Evolutionary conservation across 2,797 vertebrate species (phyloP).

Genomic region (Phalanger gymnotis): DNA sequence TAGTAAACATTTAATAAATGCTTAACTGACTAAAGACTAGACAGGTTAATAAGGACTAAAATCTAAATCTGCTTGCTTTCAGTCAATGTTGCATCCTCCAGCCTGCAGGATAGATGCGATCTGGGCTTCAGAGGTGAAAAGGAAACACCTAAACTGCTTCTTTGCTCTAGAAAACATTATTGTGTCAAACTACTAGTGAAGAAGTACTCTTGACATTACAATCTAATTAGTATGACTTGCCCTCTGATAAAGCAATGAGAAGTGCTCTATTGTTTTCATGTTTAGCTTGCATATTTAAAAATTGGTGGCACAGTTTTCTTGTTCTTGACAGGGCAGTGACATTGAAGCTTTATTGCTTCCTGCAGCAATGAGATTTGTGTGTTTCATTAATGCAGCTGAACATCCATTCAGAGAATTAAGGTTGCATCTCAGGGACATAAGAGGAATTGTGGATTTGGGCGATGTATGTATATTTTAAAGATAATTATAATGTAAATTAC

Average conservation of each 20-base stretch:
- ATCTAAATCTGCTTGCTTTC: background rate
- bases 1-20: background rate
- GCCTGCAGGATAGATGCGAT: background rate
- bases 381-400: slow-evolving; percentile 11
- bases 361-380: background rate
- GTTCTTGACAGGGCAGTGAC: slow-evolving; percentile 28
- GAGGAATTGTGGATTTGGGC: background rate
- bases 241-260: slow-evolving; percentile 17
- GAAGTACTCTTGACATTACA: background rate
- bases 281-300: slow-evolving; percentile 20
- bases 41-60: background rate
- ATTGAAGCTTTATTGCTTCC: background rate
- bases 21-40: background rate
- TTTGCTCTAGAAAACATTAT: slow-evolving; percentile 25
- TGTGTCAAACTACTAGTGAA: slow-evolving; percentile 12
- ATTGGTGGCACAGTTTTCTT: slow-evolving; percentile 15
- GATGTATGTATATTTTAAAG: background rate
- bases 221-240: slow-evolving; percentile 34
- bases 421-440: background rate
- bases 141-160: background rate
- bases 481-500: background rate
- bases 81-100: background rate
- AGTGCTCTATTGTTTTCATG: slow-evolving; percentile 42
- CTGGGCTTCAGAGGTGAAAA: background rate
- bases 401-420: slow-evolving; percentile 2